phyloP scores from a whole-genome alignment of 2,113 vertebrate genomes.

The Chauna torquata region DNA sequence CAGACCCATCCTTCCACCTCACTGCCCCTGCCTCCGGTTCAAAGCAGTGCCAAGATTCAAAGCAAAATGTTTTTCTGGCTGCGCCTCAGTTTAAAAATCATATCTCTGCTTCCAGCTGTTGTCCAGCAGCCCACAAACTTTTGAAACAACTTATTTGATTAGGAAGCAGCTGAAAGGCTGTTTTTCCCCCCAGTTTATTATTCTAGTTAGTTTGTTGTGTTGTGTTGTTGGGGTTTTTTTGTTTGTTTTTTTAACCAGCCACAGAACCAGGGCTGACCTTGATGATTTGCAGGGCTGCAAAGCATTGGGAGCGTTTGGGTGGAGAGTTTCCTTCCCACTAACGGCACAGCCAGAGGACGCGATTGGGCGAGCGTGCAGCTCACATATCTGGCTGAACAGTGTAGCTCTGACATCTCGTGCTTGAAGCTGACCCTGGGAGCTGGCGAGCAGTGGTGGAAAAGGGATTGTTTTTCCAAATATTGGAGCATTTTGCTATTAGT shows the following conservation, averaged over 20 bases:
- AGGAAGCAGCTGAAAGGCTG: background rate
- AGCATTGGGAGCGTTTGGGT: rapidly evolving
- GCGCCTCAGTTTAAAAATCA: background rate
- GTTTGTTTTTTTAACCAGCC: background rate
- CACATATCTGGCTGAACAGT: background rate
- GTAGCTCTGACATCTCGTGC: background rate
- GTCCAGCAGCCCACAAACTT: background rate
- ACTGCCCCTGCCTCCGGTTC: background rate
- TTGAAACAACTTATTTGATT: background rate
- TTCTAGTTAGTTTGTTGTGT: background rate
- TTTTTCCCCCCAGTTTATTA: rapidly evolving
- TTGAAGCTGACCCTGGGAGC: background rate
- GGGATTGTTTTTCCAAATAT: background rate
- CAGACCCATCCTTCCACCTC: background rate
- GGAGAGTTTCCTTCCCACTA: background rate
- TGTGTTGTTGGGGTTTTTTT: background rate
- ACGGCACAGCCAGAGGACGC: background rate
- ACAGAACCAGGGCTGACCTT: background rate
- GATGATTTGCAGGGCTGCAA: background rate
- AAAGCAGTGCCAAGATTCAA: background rate
- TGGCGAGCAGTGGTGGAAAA: background rate
- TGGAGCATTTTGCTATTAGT: background rate
- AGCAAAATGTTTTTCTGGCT: background rate
- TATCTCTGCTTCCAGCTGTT: background rate
- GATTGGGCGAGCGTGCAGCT: background rate